Conservation (phyloP, 2,888 invertebrate genomes). For the Gasteruption jaculator region DNA sequence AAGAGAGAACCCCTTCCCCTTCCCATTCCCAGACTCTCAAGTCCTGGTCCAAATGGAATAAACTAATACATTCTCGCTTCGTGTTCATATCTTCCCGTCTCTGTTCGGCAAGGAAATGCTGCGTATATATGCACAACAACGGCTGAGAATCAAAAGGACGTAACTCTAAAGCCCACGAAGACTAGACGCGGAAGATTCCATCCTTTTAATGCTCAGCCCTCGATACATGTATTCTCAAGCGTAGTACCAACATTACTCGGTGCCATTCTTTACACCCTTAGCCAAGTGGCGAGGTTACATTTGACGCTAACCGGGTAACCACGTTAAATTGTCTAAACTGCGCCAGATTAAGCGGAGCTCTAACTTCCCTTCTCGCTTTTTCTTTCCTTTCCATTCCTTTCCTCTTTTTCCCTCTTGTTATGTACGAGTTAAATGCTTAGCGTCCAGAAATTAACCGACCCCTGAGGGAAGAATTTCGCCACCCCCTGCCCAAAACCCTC, state of each 20-base stretch:
- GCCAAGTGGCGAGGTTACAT: slow-evolving; percentile 37
- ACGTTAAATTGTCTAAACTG: slow-evolving; percentile 45
- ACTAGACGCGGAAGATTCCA: slow-evolving; percentile 18
- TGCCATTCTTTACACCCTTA: slow-evolving; percentile 38
- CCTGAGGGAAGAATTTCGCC: slow-evolving; percentile 27
- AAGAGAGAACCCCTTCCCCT: too few species aligned
- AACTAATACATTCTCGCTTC: too few species aligned
- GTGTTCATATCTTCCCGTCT: too few species aligned
- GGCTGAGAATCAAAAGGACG: too few species aligned
- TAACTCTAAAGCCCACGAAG: too few species aligned
- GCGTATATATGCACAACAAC: too few species aligned
- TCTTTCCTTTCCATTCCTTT: too few species aligned
- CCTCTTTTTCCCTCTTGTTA: not conserved
- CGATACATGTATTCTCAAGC: too few species aligned
- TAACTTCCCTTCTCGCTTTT: slow-evolving; percentile 24
- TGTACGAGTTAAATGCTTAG: slow-evolving; percentile 7
- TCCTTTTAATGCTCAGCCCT: too few species aligned
- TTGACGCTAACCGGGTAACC: slow-evolving; percentile 44
- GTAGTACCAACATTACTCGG: slow-evolving; percentile 35
- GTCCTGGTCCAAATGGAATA: too few species aligned
- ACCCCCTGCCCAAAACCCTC: slow-evolving; percentile 8
- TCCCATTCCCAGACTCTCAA: too few species aligned
- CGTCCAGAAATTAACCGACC: slow-evolving; percentile 40
- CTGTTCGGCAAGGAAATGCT: too few species aligned
- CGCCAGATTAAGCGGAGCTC: slow-evolving; percentile 38